These are phyloP conservation scores for Drosophila pseudotalamancana DNA, from an alignment of 2,888 invertebrate genomes.

Conservation along the genomic window DNA sequence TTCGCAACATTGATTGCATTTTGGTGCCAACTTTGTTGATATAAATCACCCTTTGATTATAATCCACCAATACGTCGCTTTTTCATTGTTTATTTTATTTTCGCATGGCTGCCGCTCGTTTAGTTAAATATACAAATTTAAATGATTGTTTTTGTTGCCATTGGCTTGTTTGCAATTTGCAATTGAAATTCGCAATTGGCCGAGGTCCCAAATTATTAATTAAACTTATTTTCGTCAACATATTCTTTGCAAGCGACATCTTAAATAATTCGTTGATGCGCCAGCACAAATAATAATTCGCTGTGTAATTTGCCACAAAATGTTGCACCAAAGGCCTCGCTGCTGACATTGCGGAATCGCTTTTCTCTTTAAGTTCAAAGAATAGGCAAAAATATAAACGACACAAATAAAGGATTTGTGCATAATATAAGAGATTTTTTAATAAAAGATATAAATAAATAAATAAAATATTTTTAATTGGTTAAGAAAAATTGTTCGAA, in stretches of 20 bases:
- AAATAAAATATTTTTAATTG: slow-evolving; percentile 2
- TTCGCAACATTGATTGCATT: slow-evolving; percentile 4
- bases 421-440: slow-evolving; percentile 3
- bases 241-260: slow-evolving; percentile 14
- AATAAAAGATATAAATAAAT: not conserved
- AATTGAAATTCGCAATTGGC: slow-evolving; percentile 49
- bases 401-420: slow-evolving; percentile 12
- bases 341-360: slow-evolving; percentile 13
- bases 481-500: no score
- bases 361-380: slow-evolving; percentile 11
- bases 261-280: slow-evolving; percentile 13
- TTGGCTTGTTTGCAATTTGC: slow-evolving; percentile 17
- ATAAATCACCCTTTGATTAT: slow-evolving; percentile 34
- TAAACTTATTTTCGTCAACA: slow-evolving; percentile 31
- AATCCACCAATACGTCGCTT: slow-evolving; percentile 3
- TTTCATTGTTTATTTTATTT: slow-evolving; percentile 45
- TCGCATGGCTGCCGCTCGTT: slow-evolving; percentile 16
- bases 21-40: slow-evolving; percentile 6
- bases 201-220: slow-evolving; percentile 48
- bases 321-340: not conserved
- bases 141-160: slow-evolving; percentile 4
- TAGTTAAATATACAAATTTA: slow-evolving; percentile 17
- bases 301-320: slow-evolving; percentile 23
- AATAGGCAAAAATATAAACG: slow-evolving; percentile 3
- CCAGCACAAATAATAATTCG: slow-evolving; percentile 22